phyloP scores from a whole-genome alignment of 2,888 invertebrate species.

The Lepetodrilus schrolli region DNA sequence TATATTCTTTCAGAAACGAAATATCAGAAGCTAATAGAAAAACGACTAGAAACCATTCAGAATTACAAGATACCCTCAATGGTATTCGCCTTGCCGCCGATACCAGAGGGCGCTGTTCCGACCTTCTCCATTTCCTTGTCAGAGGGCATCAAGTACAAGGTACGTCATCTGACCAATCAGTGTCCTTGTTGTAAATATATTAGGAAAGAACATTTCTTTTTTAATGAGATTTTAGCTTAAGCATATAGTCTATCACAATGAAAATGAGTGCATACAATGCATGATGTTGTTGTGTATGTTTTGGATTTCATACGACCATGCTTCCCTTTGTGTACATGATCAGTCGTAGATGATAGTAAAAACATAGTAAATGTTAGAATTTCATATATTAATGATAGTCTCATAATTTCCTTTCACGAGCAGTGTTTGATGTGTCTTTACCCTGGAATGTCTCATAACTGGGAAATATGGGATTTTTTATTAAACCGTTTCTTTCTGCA shows the following conservation, averaged over 20 bases:
- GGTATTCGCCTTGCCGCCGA: conserved; percentile 65
- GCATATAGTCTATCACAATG: neutral
- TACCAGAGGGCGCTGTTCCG: conserved; percentile 69
- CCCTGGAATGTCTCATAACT: too few species aligned
- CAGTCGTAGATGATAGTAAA: too few species aligned
- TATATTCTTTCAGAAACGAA: conserved; percentile 70
- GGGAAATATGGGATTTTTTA: too few species aligned
- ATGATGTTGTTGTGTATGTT: too few species aligned
- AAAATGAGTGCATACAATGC: neutral
- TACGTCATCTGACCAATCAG: too few species aligned
- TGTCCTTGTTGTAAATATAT: neutral
- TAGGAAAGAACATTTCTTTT: neutral
- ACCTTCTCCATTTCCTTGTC: conserved; percentile 69
- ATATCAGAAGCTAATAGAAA: conserved; percentile 67
- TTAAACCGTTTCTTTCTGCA: too few species aligned
- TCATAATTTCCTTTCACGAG: too few species aligned
- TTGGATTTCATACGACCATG: too few species aligned
- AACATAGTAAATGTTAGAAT: too few species aligned
- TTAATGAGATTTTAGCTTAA: neutral
- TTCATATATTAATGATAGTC: too few species aligned
- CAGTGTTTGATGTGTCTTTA: too few species aligned
- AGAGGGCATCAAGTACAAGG: conserved; percentile 72
- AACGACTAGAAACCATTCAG: conserved; percentile 67
- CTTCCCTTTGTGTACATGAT: too few species aligned
- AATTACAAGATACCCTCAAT: conserved; percentile 66